Conservation (phyloP, 2,888 invertebrate species). For the Eupithecia centaureata region DNA sequence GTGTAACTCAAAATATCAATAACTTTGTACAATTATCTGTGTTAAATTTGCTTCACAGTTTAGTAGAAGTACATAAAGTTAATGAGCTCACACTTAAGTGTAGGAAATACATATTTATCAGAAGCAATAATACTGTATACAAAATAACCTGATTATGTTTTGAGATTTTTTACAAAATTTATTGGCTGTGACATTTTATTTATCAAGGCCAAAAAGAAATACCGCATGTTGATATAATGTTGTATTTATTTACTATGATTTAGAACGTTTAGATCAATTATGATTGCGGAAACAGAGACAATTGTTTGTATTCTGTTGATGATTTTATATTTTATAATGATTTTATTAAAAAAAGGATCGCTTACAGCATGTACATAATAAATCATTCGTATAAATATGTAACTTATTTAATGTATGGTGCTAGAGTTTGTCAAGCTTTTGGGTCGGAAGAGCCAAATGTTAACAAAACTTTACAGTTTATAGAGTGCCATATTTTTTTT, state of each 20-base stretch:
- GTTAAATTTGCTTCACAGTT: not conserved
- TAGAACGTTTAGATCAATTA: not conserved
- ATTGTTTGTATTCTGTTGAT: no score
- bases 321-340: no score
- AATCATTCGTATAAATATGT: no score
- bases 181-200: not conserved
- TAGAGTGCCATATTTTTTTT: no score
- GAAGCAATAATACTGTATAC: not conserved
- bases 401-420: no score
- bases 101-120: not conserved
- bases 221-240: not conserved
- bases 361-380: no score
- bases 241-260: not conserved
- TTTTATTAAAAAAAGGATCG: no score
- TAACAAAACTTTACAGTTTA: no score
- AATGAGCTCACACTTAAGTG: not conserved
- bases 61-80: not conserved
- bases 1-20: not conserved
- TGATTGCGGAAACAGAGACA: no score
- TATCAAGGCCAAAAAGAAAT: not conserved
- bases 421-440: no score
- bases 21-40: not conserved
- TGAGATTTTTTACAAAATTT: not conserved
- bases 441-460: no score
- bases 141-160: not conserved